Percentiles rank a stretch among this genome's conserved stretches.
Conservation (phyloP, 2,797 vertebrate genomes). For the Myotis findleyi region DNA sequence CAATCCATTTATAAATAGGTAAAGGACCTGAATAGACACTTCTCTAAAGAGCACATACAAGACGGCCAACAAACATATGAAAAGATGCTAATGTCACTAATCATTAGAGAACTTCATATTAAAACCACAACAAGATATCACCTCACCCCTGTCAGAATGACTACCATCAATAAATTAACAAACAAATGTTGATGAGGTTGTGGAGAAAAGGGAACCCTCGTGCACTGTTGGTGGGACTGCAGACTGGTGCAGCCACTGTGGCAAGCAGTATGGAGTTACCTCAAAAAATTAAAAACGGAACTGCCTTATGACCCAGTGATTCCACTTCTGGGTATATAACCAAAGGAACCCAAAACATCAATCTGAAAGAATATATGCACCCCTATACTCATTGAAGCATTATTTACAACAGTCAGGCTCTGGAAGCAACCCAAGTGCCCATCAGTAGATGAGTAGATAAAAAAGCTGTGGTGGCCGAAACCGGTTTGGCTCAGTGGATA, state of each 20-base stretch:
- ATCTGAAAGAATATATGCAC: neutral
- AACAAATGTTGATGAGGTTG: neutral
- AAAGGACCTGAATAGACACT: neutral
- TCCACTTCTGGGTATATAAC: neutral
- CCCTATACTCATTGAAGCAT: neutral
- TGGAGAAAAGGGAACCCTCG: neutral
- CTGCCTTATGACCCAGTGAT: neutral
- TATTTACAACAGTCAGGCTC: too few species aligned
- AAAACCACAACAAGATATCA: neutral
- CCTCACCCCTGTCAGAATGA: neutral
- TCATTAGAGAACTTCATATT: neutral
- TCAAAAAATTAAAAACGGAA: neutral
- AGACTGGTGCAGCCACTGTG: neutral
- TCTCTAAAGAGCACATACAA: neutral
- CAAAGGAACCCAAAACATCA: neutral
- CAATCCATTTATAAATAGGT: neutral
- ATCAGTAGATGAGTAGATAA: neutral
- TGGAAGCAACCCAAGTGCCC: neutral
- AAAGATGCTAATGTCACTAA: neutral
- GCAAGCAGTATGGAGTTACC: too few species aligned
- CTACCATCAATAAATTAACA: neutral
- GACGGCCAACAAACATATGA: neutral
- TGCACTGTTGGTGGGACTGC: too few species aligned
- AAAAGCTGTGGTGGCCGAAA: neutral
- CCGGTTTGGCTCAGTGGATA: too few species aligned